phyloP scores from a whole-genome alignment of 2,888 invertebrate species.

The Ormyrus thymus region DNA sequence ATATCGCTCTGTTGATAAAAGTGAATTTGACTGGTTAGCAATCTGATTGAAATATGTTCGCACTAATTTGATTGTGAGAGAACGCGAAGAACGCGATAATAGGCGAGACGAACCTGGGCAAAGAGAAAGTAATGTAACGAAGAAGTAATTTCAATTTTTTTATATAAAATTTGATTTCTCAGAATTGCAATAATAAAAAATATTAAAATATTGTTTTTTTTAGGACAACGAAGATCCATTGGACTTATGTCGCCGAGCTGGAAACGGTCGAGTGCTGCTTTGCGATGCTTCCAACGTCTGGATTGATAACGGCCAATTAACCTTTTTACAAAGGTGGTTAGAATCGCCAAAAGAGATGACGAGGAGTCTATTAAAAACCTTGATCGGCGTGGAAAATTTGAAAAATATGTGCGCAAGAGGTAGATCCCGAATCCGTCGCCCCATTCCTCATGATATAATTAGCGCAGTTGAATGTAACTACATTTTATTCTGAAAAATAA shows the following conservation, averaged over 20 bases:
- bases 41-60: conserved; percentile 8
- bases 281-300: not conserved
- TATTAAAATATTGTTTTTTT: too few species aligned
- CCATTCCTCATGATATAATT: not conserved
- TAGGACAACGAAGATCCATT: too few species aligned
- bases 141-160: too few species aligned
- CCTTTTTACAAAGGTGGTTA: not conserved
- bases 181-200: too few species aligned
- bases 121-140: too few species aligned
- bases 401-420: not conserved
- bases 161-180: too few species aligned
- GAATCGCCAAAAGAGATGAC: not conserved
- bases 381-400: not conserved
- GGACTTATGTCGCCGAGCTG: not conserved
- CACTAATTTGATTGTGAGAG: too few species aligned
- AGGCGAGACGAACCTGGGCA: too few species aligned
- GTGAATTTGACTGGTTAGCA: not conserved
- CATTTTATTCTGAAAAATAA: too few species aligned
- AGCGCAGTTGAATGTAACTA: not conserved
- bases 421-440: not conserved
- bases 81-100: too few species aligned
- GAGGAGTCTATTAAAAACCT: not conserved
- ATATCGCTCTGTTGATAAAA: not conserved
- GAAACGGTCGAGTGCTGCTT: not conserved
- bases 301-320: not conserved